Evolutionary conservation across 2,888 invertebrate genomes (phyloP).

Genomic region (Campopleginae sp.): DNA sequence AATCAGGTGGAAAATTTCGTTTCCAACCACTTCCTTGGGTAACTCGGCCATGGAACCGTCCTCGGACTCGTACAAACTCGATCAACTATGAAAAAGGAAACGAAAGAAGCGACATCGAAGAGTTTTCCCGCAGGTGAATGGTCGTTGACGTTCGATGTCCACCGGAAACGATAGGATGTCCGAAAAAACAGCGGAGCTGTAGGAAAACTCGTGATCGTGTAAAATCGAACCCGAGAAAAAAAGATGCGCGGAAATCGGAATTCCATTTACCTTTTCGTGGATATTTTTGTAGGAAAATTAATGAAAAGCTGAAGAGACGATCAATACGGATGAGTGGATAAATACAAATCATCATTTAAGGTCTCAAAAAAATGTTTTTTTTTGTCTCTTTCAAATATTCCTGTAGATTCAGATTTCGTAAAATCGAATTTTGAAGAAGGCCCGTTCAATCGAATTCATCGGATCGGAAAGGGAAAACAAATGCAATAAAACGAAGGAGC

Average conservation of each 20-base stretch:
- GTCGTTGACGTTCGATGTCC: slow-evolving; percentile 61
- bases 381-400: background rate
- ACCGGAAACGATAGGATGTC: slow-evolving; percentile 50
- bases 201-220: background rate
- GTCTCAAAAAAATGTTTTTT: background rate
- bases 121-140: slow-evolving; percentile 46
- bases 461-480: background rate
- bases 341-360: background rate
- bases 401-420: background rate
- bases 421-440: background rate
- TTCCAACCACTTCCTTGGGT: slow-evolving; percentile 53
- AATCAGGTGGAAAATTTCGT: slow-evolving; percentile 74
- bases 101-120: slow-evolving; percentile 10
- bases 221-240: background rate
- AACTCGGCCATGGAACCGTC: slow-evolving; percentile 28
- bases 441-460: background rate
- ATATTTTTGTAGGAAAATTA: background rate
- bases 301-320: background rate
- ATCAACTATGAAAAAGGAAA: slow-evolving; percentile 14
- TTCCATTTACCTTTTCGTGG: background rate
- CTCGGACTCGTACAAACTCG: slow-evolving; percentile 30
- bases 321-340: background rate
- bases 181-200: slow-evolving; percentile 9
- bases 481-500: slow-evolving; percentile 3
- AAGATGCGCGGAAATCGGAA: background rate